Evolutionary conservation across 2,888 invertebrate species (phyloP), one percentile per base, ranked within the genome.

Genomic region (Tillus elongatus): DNA sequence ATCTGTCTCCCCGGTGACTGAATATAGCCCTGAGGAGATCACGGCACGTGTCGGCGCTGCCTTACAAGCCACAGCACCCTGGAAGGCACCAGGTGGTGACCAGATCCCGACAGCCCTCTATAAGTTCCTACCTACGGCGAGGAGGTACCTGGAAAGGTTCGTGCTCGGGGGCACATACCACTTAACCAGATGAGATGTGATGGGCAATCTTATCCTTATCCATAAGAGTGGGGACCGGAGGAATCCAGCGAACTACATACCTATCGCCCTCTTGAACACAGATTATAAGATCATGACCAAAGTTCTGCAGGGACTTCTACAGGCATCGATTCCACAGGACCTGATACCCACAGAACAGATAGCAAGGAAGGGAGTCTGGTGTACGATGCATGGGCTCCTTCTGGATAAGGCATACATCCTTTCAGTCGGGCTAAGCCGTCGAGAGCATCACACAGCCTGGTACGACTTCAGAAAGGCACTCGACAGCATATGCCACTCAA

Each of bases 211-310:
- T 2, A 28, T 46, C 3, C 15, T 51, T 12, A 26, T 54, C 3
- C 39, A 48, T 13, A 52, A 52, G 34, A 49, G 46, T 35, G 49
- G 51, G 2, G 43, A 47, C 16, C 8, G 10, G 4, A 1, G 4
- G 2, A 43, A 50, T 12, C 48, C 47, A 1, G 26, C 35, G 0
- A 54, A 48, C 19, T 52, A 51, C 19, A 28, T 47, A 13, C 51
- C 50, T 2, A 51, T 52, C 4, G 41, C 52, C 0, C 34, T 1
- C n/a, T n/a, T n/a, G n/a, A n/a, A n/a, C n/a, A n/a, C n/a, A n/a
- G 35, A 46, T 16, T 36, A 45, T 2, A 53, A 53, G 31, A 41
- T 53, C 4, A 42, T 51, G 3, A 47, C 45, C n/a, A 19, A 19
- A n/a, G n/a, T n/a, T n/a, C 24, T 19, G 6, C 24, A 8, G 32